Evolutionary conservation across 2,888 invertebrate species (phyloP).

Genomic region (Pammene fasciana): DNA sequence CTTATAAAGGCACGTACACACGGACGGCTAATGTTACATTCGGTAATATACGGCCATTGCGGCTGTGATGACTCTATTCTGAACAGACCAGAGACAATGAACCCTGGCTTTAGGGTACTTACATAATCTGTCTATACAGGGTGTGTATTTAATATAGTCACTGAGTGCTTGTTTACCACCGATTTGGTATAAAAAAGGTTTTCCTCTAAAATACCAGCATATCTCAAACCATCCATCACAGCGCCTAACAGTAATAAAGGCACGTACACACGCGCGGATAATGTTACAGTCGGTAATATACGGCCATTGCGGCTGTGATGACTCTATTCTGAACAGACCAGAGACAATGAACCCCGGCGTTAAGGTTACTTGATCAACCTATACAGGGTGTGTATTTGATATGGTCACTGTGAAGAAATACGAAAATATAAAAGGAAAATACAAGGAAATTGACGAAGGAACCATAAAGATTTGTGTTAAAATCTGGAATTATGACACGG

Average conservation of each 20-base stretch:
- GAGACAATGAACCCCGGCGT: conserved; percentile 1
- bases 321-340: conserved; percentile 9
- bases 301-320: neutral
- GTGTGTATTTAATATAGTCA: too few relatives aligned
- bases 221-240: neutral
- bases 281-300: conserved; percentile 5
- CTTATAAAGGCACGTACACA: conserved; percentile 20
- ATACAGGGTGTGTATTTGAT: neutral
- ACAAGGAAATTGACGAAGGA: too few relatives aligned
- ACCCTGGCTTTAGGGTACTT: neutral
- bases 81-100: conserved; percentile 9
- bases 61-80: conserved; percentile 12
- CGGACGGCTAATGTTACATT: conserved; percentile 5
- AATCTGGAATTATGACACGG: too few relatives aligned
- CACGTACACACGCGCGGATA: conserved; percentile 16
- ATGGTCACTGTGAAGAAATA: too few relatives aligned
- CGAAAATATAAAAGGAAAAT: too few relatives aligned
- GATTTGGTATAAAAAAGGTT: too few relatives aligned
- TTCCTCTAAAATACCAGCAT: neutral
- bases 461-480: too few relatives aligned
- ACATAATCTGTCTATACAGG: neutral
- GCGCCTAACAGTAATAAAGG: conserved; percentile 7
- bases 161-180: too few relatives aligned
- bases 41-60: neutral
- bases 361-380: neutral